Evolutionary conservation across 2,113 vertebrate genomes (phyloP).

Genomic region (Cacatua alba): DNA sequence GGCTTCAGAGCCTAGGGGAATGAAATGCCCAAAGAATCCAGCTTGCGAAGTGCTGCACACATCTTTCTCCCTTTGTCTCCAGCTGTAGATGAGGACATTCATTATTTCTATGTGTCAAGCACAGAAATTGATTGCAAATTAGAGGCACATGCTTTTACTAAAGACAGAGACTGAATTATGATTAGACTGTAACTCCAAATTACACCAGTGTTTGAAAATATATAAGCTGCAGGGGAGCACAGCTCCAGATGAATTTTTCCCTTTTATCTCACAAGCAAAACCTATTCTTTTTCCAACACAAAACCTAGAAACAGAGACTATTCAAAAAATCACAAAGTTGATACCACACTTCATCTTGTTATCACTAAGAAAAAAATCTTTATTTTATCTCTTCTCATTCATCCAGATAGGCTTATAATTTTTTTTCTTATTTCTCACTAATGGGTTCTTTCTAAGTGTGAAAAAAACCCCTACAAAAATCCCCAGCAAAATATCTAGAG

Average conservation of each 20-base stretch:
- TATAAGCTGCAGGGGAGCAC: background rate
- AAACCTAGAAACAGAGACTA: background rate
- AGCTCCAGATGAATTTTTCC: background rate
- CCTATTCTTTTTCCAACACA: slow-evolving; percentile 6
- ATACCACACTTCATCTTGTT: background rate
- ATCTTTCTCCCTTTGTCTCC: slow-evolving; percentile 17
- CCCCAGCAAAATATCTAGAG: rapidly evolving
- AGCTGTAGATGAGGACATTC: slow-evolving; percentile 29
- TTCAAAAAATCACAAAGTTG: background rate
- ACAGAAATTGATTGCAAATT: slow-evolving; percentile 34
- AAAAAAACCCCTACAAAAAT: background rate
- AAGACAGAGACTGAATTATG: slow-evolving; percentile 40
- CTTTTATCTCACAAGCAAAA: background rate
- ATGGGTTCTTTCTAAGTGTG: background rate
- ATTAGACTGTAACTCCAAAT: slow-evolving; percentile 15
- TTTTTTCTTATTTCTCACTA: background rate
- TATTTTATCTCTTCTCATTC: background rate
- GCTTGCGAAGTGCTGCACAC: background rate
- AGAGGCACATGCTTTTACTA: slow-evolving; percentile 26
- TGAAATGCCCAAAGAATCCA: background rate
- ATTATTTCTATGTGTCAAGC: slow-evolving; percentile 2
- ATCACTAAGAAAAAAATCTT: background rate
- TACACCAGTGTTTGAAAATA: slow-evolving; percentile 29
- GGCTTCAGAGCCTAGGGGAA: background rate
- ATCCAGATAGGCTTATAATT: background rate